These are phyloP conservation scores for Meloidogyne exigua DNA, from an alignment of 1,140 invertebrate species.

Conservation along the genomic window DNA sequence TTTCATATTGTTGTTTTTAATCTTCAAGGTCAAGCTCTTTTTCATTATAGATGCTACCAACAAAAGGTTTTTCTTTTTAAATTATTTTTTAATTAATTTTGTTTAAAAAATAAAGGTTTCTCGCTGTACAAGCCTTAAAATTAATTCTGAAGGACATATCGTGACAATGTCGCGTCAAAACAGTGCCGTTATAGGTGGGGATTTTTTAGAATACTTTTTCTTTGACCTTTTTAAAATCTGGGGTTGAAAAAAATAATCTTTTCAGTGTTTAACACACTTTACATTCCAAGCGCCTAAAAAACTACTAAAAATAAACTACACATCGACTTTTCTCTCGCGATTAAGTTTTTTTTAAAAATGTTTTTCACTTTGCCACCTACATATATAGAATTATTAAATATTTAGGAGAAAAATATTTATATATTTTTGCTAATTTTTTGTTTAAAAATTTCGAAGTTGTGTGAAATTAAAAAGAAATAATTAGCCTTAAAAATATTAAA, in stretches of 20 bases:
- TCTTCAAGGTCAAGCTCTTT: slow-evolving; percentile 27
- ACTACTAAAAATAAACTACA: slow-evolving; percentile 4
- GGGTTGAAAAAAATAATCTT: not conserved
- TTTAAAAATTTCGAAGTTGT: too few species aligned
- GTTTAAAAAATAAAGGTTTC: slow-evolving; percentile 33
- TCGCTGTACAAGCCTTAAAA: slow-evolving; percentile 41
- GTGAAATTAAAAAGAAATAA: too few species aligned
- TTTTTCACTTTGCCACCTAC: not conserved
- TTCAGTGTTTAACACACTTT: not conserved
- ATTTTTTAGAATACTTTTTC: slow-evolving; percentile 10
- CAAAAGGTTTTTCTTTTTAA: slow-evolving; percentile 31
- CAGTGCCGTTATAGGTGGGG: slow-evolving; percentile 27
- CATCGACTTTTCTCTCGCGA: not conserved
- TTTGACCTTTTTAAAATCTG: not conserved
- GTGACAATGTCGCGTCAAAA: slow-evolving; percentile 41
- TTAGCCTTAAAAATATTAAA: not conserved
- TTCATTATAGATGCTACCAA: slow-evolving; percentile 31
- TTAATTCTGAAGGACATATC: slow-evolving; percentile 25
- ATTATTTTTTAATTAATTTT: not conserved
- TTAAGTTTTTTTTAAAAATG: not conserved
- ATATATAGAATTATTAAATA: not conserved
- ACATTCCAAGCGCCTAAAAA: slow-evolving; percentile 4
- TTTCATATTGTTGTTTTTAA: slow-evolving; percentile 40
- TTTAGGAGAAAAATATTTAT: too few species aligned
- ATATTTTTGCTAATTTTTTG: too few species aligned